Evolutionary conservation across 2,113 vertebrate genomes (phyloP), one percentile per base, ranked within the genome.

Genomic region (Limnothrissa miodon): DNA sequence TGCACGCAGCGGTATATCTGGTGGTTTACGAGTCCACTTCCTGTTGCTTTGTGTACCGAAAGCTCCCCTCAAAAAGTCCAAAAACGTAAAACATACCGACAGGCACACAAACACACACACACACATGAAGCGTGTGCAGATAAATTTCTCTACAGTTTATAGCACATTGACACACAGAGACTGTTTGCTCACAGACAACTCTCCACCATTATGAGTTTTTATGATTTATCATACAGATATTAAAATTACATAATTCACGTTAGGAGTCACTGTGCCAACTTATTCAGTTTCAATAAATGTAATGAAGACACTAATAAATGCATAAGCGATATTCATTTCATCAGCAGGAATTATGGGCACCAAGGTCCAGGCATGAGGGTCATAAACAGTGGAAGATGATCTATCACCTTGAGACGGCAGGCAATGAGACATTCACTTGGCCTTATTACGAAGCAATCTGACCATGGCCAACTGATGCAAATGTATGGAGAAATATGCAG

Each of bases 1-100:
- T 78, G 90, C 90, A 90, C 86, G 86, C 87, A 89, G 91, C 46
- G 82, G 84, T 83, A 83, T 70, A 80, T 42, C 48, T 23, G 56
- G 78, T 53, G 81, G 84, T 91, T 92, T 91, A 85, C 51, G 9
- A 36, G 81, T 10, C 46, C 53, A 84, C 78, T 80, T 85, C 78
- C 82, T 87, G 84, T 81, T 36, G 39, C 56, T 10, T 21, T 53
- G 42, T 45, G 45, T 42, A 45, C 48, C 56, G 39, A 56, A 56
- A 21, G 51, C 19, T 56, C 21, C 51, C 51, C 19, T 56, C 19
- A 56, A 74, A 74, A 33, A 36, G 13, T 36, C 66, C 66, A 39
- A 74, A 74, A 74, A 74, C 25, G 36, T 74, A 74, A 74, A 36
- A 15, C 29, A 74, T 29, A 36, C 66, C 17, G 11, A 36, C 66